Conservation (phyloP, 2,888 invertebrate genomes). For the Caenorhabditis wallacei region DNA sequence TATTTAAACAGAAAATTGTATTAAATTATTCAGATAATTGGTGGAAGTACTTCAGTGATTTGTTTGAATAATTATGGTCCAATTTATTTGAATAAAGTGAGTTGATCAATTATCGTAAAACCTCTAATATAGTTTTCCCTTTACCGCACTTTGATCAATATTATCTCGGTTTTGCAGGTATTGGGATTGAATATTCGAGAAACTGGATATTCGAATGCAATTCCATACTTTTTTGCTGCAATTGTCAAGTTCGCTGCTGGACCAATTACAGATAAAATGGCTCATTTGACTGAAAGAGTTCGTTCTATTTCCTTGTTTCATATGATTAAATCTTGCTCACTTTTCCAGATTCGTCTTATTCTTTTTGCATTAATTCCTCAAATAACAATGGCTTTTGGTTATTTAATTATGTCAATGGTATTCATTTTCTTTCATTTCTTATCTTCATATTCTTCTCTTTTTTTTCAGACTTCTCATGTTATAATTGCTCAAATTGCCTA, state of each 20-base stretch:
- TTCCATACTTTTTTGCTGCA: slow-evolving; percentile 71
- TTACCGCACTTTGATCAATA: no score
- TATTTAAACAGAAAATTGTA: no score
- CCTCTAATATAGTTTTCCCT: not conserved
- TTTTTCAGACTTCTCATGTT: slow-evolving; percentile 53
- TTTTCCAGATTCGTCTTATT: slow-evolving; percentile 63
- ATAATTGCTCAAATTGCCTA: slow-evolving; percentile 68
- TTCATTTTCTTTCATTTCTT: not conserved
- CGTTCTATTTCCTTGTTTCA: not conserved
- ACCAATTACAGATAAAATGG: slow-evolving; percentile 67
- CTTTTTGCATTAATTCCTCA: slow-evolving; percentile 74
- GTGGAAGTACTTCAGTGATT: slow-evolving; percentile 53
- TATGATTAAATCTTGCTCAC: not conserved
- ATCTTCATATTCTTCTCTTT: not conserved
- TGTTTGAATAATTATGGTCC: slow-evolving; percentile 64
- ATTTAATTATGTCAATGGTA: slow-evolving; percentile 69
- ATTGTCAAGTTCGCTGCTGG: slow-evolving; percentile 73
- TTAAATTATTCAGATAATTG: slow-evolving; percentile 56
- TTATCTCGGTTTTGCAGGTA: no score
- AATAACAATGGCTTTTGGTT: slow-evolving; percentile 73
- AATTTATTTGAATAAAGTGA: slow-evolving; percentile 65
- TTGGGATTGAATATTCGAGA: slow-evolving; percentile 69
- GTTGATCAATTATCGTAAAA: not conserved
- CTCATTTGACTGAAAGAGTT: slow-evolving; percentile 53
- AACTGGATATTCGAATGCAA: slow-evolving; percentile 72